Conservation (phyloP, 2,888 invertebrate genomes). For the Polyommatus icarus region DNA sequence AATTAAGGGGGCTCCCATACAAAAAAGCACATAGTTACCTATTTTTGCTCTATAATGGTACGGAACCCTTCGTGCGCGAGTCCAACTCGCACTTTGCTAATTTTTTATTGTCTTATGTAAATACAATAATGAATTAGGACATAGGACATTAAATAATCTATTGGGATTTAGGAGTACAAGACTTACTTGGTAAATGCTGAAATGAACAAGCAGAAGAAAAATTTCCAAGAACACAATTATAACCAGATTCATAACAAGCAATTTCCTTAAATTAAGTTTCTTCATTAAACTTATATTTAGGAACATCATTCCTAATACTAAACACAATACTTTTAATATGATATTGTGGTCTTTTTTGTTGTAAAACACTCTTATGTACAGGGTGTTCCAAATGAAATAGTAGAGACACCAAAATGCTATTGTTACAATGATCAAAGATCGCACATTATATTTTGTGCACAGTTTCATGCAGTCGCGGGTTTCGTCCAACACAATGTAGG, state of each 20-base stretch:
- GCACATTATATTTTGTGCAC: slow-evolving; percentile 58
- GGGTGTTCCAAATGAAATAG: slow-evolving; percentile 58
- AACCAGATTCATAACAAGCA: slow-evolving; percentile 54
- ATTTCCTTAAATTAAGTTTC: slow-evolving; percentile 52
- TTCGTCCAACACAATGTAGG: slow-evolving; percentile 63
- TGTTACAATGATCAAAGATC: slow-evolving; percentile 49
- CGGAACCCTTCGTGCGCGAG: too few species aligned
- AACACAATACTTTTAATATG: slow-evolving; percentile 50
- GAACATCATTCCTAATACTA: slow-evolving; percentile 49
- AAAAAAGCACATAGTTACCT: too few species aligned
- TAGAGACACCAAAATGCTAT: slow-evolving; percentile 57
- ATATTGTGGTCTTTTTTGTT: slow-evolving; percentile 46
- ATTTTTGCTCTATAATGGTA: too few species aligned
- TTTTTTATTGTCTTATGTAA: too few species aligned
- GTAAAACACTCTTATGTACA: slow-evolving; percentile 56
- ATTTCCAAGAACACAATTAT: slow-evolving; percentile 54
- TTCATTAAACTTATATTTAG: slow-evolving; percentile 52
- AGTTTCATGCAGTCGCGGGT: slow-evolving; percentile 59
- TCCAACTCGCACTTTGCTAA: too few species aligned
- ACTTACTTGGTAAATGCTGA: slow-evolving; percentile 43
- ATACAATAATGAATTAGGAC: too few species aligned
- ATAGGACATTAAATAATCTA: background rate
- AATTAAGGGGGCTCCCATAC: too few species aligned
- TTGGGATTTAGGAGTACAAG: background rate
- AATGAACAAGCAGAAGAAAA: slow-evolving; percentile 45